Conservation (phyloP, 1,140 invertebrate genomes). For the Limonius californicus region DNA sequence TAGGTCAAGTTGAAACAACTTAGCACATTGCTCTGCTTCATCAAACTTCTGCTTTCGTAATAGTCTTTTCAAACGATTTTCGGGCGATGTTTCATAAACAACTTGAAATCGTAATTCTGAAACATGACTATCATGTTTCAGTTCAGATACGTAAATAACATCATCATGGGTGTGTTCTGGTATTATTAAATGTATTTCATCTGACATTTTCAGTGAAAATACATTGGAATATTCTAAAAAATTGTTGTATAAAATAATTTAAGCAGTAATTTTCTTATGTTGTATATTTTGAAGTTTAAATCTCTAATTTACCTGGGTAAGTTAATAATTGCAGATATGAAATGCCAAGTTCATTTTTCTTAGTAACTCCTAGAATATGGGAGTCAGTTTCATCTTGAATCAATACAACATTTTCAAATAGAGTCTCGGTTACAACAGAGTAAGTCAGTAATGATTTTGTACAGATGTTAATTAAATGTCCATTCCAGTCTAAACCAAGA, state of each 20-base stretch:
- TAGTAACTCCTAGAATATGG: conserved; percentile 13
- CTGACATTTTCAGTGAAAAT: conserved; percentile 28
- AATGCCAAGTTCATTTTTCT: background rate
- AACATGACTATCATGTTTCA: conserved; percentile 20
- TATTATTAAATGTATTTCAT: conserved; percentile 24
- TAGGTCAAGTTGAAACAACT: conserved; percentile 23
- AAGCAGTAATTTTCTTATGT: background rate
- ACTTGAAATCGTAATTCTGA: conserved; percentile 29
- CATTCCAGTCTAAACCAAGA: conserved; percentile 11
- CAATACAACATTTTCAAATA: conserved; percentile 19
- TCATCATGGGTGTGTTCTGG: conserved; percentile 29
- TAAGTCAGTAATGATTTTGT: conserved; percentile 6
- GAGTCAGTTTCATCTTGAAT: background rate
- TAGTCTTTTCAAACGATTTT: conserved; percentile 27
- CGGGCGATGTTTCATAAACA: conserved; percentile 31
- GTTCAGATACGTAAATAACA: conserved; percentile 29
- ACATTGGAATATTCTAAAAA: conserved; percentile 16
- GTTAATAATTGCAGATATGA: conserved; percentile 1
- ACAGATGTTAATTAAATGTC: conserved; percentile 20
- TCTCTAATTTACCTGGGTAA: conserved; percentile 15
- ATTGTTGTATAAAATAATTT: no score
- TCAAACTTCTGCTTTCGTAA: conserved; percentile 30
- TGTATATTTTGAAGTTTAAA: background rate
- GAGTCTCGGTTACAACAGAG: background rate
- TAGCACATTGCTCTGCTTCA: conserved; percentile 37